Evolutionary conservation across 2,113 vertebrate genomes (phyloP).

Genomic region (Scalopus aquaticus): DNA sequence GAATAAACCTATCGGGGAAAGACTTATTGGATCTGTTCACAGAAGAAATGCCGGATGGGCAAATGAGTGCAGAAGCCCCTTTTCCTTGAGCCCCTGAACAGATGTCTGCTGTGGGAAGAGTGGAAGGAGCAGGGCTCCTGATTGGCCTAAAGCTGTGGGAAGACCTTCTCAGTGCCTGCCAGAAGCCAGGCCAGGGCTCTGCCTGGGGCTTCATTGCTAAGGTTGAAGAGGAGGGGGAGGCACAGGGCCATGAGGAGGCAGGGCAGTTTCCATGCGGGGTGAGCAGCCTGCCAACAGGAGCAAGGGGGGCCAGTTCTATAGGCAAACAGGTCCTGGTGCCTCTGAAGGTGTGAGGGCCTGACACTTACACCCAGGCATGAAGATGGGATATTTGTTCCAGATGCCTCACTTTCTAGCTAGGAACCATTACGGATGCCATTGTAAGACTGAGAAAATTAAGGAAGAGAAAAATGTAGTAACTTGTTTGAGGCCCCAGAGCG

Average conservation of each 20-base stretch:
- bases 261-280: not conserved
- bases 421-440: not conserved
- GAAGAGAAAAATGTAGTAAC: not conserved
- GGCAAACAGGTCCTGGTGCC: too few species aligned
- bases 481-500: not conserved
- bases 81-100: not conserved
- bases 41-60: not conserved
- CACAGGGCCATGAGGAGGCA: too few species aligned
- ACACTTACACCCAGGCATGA: not conserved
- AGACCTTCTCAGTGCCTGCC: not conserved
- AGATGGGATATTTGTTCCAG: not conserved
- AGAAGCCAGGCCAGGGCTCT: not conserved
- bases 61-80: not conserved
- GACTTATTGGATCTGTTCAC: not conserved
- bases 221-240: too few species aligned
- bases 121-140: not conserved
- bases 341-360: not conserved
- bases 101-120: not conserved
- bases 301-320: too few species aligned
- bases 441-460: not conserved
- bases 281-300: too few species aligned
- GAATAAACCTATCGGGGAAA: not conserved
- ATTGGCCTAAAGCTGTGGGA: not conserved
- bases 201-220: too few species aligned
- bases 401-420: not conserved